Percentiles rank a stretch among this genome's conserved stretches.
These are phyloP conservation scores for Lepus europaeus DNA, from an alignment of 2,113 vertebrate genomes.

Conservation along the genomic window DNA sequence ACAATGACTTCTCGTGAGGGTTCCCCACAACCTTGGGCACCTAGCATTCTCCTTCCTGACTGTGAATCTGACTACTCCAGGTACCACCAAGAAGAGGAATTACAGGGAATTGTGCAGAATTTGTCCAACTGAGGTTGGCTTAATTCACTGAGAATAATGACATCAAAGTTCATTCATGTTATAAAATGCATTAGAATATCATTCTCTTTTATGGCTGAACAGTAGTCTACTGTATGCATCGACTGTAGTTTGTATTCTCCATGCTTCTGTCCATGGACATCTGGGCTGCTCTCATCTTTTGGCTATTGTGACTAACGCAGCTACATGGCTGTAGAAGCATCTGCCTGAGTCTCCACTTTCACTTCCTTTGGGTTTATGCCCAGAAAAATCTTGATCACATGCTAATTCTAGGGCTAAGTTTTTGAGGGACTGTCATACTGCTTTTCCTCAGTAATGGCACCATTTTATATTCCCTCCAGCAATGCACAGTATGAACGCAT, in stretches of 20 bases:
- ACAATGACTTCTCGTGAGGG: not conserved
- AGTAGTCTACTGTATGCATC: not conserved
- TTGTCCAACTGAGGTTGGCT: not conserved
- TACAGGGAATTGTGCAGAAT: not conserved
- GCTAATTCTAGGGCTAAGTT: not conserved
- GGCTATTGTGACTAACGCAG: not conserved
- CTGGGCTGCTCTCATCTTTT: not conserved
- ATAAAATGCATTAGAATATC: not conserved
- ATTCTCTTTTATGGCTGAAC: not conserved
- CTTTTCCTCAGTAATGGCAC: not conserved
- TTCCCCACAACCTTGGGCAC: not conserved
- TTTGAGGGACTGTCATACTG: not conserved
- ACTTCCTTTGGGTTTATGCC: not conserved
- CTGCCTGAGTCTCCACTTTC: not conserved
- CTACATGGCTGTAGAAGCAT: not conserved
- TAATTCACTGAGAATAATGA: not conserved
- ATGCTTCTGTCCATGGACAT: not conserved
- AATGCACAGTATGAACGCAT: not conserved
- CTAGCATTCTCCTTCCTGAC: not conserved
- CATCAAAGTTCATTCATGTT: not conserved
- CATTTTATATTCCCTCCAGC: not conserved
- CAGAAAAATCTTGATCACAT: not conserved
- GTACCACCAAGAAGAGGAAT: not conserved
- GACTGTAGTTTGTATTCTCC: too few relatives aligned
- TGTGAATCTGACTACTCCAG: not conserved